phyloP scores from a whole-genome alignment of 2,113 vertebrate species.

The Amia ocellicauda region DNA sequence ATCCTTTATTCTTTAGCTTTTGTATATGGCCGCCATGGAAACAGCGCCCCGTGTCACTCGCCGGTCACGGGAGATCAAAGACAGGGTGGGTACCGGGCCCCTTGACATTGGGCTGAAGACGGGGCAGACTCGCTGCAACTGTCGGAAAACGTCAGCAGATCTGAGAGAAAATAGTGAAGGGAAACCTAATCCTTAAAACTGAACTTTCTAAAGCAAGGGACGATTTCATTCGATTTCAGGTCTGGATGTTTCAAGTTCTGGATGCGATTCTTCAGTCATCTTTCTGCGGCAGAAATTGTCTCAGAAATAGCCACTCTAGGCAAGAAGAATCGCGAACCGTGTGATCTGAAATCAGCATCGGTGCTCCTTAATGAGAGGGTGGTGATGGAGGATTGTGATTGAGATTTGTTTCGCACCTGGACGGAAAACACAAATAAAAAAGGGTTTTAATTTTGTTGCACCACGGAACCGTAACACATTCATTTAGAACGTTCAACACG shows the following conservation, averaged over 20 bases:
- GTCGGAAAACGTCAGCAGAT: constrained; percentile 26
- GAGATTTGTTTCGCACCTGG: too few relatives aligned
- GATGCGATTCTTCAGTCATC: constrained; percentile 33
- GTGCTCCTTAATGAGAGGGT: too few relatives aligned
- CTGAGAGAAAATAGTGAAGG: constrained; percentile 57
- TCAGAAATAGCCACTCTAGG: neutral
- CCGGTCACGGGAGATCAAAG: constrained; percentile 55
- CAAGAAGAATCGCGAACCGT: neutral
- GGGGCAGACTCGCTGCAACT: constrained; percentile 59
- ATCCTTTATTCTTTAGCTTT: constrained; percentile 51
- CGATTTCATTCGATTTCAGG: too few relatives aligned
- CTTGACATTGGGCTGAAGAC: constrained; percentile 34
- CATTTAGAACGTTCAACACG: neutral
- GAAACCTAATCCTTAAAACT: constrained; percentile 42
- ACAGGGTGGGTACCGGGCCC: constrained; percentile 40
- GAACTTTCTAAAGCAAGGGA: constrained; percentile 25
- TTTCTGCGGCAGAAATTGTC: constrained; percentile 1
- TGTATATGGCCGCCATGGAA: constrained; percentile 54
- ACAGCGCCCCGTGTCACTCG: constrained; percentile 53
- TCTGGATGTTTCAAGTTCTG: too few relatives aligned
- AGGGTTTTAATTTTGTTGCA: constrained; percentile 9
- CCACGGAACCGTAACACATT: constrained; percentile 19
- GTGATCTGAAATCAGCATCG: too few relatives aligned
- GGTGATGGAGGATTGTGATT: too few relatives aligned
- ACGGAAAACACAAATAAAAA: too few relatives aligned